Base-by-base conservation (phyloP, 2,113 vertebrate species). In the Boleophthalmus pectinirostris region DNA sequence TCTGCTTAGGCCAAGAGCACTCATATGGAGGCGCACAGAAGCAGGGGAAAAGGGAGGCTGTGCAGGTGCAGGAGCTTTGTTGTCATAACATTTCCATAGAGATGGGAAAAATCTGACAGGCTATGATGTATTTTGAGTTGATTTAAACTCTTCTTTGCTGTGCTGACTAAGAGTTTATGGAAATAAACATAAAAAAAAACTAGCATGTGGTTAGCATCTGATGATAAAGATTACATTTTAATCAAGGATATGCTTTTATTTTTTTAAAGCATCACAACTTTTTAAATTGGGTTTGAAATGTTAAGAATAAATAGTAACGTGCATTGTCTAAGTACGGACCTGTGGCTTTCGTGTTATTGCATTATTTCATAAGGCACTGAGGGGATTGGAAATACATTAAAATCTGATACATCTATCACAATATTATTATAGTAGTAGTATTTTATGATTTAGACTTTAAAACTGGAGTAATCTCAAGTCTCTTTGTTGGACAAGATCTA, bases 81-180 rank as follows among this genome's bases (percentile, higher is more conserved):
- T 88, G 84, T 90, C 82, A 87, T 71, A 91, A 89, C 77, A 86
- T 86, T 87, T 86, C 82, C 79, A 72, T 53, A 72, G 78, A 72
- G 70, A 89, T 64, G 56, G 78, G 70, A 73, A 51, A 88, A 74
- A 84, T 86, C 49, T 20, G 68, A 82, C 68, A 45, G 76, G 21
- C 68, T 67, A 66, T 60, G 68, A 82, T 81, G 70, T 77, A 64
- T 60, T 69, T 80, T 58, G 53, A 60, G 25, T 21, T 15, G 73
- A 66, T 61, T n/a, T 3, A 18, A 24, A 35, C 53, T 70, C 15
- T 54, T 79, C 76, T 69, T 38, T 29, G 63, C 29, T 58, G 57
- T 46, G 35, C 47, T 77, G 73, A 73, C 64, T 38, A 60, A 70
- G 35, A 68, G 72, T n/a, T 1, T 61, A 51, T 45, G 38, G 45